Base-by-base conservation (phyloP, 2,888 invertebrate genomes). In the Yponomeuta evonymella region DNA sequence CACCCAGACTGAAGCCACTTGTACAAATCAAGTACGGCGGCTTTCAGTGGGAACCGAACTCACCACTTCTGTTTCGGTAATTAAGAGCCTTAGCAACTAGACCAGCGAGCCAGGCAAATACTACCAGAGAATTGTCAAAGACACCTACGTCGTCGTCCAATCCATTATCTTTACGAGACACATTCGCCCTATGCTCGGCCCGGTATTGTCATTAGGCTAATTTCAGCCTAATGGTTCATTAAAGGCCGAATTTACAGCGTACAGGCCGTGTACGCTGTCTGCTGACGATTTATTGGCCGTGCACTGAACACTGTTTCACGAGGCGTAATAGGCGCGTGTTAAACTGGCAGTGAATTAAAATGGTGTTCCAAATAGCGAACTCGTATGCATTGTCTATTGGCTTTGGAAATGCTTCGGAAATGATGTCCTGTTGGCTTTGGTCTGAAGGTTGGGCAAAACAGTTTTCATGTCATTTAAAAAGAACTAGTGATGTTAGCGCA, bases 171-270 rank as follows among this genome's bases (percentile, higher is more conserved):
- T 43, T 43, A 67, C 8, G 67, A n/a, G 36, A 15, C 33, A 67
- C 33, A 67, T 12, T 36, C 12, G 67, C 12, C 11, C n/a, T 4
- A 11, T 15, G 36, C 33, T 15, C 29, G 51, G 51, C 75, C 76
- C 74, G 51, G 51, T 58, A 58, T 58, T 78, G 78, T 79, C 77
- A 80, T 79, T 80, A 75, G 75, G 76, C 81, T 81, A 81, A 82
- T 82, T 79, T 80, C 78, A 71, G 74, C 74, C 79, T 81, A 83
- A 82, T 82, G 81, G 81, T 80, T 81, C 81, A 81, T 83, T 81
- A 81, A 75, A 73, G 76, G 73, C 71, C 75, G 77, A 79, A 83
- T 83, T 81, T 81, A 82, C 79, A 76, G 74, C 76, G 70, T 69
- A 69, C 67, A 71, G 67, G 64, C 65, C 71, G 69, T 70, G 70